Conservation (phyloP, 2,888 invertebrate species). For the Drosophila parthenogenetica region DNA sequence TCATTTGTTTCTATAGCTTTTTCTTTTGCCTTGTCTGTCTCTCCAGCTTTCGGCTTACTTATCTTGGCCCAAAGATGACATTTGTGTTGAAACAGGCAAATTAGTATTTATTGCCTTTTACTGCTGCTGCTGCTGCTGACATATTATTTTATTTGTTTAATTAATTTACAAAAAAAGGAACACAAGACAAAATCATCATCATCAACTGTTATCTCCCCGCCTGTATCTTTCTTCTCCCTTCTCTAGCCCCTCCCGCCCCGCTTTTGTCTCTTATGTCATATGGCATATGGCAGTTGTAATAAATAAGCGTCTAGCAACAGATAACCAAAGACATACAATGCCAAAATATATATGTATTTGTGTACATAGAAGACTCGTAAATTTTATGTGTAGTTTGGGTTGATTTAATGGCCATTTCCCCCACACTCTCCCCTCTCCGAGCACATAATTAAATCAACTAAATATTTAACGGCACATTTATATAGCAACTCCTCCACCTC, state of each 20-base stretch:
- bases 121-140: constrained; percentile 68
- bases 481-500: constrained; percentile 43
- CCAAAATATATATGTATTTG: background rate
- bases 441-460: constrained; percentile 79
- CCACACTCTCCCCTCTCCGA: constrained; percentile 12
- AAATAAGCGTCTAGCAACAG: constrained; percentile 73
- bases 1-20: constrained; percentile 11
- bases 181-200: constrained; percentile 57
- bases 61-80: constrained; percentile 74
- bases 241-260: background rate
- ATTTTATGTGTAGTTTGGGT: constrained; percentile 69
- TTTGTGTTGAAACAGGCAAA: constrained; percentile 77
- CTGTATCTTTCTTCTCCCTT: background rate
- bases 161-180: constrained; percentile 72
- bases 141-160: constrained; percentile 81
- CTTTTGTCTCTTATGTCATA: constrained; percentile 60
- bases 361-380: constrained; percentile 50
- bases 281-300: constrained; percentile 75
- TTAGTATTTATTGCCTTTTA: constrained; percentile 74
- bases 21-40: constrained; percentile 1
- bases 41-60: constrained; percentile 39
- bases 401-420: constrained; percentile 66
- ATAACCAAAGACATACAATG: constrained; percentile 64
- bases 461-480: constrained; percentile 79
- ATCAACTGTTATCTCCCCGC: constrained; percentile 6